Conservation (phyloP, 2,113 vertebrate genomes). For the Sapajus apella region DNA sequence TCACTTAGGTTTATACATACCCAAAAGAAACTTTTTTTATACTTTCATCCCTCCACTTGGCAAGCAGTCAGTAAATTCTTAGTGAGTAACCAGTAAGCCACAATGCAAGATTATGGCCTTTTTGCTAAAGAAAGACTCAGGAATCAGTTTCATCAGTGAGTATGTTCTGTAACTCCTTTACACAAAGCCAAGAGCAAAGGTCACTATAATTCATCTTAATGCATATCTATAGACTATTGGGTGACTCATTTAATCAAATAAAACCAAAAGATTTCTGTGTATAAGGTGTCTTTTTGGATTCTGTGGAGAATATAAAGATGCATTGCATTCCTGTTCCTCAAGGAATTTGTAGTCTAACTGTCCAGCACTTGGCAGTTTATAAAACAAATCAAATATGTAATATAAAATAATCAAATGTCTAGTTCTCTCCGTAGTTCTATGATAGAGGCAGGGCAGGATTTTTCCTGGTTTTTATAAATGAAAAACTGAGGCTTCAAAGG, state of each 20-base stretch:
- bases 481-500: background rate
- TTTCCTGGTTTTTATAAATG: slow-evolving; percentile 19
- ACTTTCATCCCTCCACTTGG: background rate
- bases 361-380: background rate
- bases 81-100: background rate
- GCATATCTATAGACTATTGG: background rate
- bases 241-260: background rate
- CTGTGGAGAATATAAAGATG: background rate
- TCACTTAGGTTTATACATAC: background rate
- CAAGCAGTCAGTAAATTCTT: background rate
- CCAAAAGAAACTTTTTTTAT: background rate
- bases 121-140: background rate
- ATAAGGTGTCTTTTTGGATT: background rate
- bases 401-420: background rate
- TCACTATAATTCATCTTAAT: background rate
- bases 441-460: background rate
- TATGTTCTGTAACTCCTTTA: background rate
- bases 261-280: background rate
- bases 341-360: background rate
- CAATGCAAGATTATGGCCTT: background rate
- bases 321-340: background rate
- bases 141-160: background rate
- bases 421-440: background rate
- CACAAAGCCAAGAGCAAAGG: background rate
- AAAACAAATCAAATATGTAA: background rate